Evolutionary conservation across 1,140 invertebrate species (phyloP).

Genomic region (Latrodectus geometricus): DNA sequence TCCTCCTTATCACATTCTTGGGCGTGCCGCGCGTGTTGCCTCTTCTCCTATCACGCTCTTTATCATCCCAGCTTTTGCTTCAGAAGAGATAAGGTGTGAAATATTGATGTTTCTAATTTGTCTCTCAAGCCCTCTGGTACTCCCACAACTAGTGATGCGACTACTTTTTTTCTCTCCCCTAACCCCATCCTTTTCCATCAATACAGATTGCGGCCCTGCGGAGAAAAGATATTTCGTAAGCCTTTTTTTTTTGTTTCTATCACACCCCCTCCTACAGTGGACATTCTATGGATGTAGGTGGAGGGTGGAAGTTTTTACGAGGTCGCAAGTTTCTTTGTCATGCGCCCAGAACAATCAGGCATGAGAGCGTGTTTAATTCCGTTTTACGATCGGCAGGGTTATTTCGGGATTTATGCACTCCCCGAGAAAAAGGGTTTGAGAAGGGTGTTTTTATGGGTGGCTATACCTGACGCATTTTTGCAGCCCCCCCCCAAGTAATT

Average conservation of each 20-base stretch:
- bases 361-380: slow-evolving; percentile 46
- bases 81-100: slow-evolving; percentile 46
- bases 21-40: background rate
- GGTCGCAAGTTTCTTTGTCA: slow-evolving; percentile 39
- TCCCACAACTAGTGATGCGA: background rate
- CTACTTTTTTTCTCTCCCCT: background rate
- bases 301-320: slow-evolving; percentile 33
- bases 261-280: background rate
- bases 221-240: no score
- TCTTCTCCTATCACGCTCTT: background rate
- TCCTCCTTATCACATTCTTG: background rate
- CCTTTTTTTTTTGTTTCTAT: background rate
- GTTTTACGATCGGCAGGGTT: slow-evolving; percentile 36
- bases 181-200: background rate
- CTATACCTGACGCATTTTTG: background rate
- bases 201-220: no score
- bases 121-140: slow-evolving; percentile 15
- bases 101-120: slow-evolving; percentile 57
- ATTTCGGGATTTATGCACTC: slow-evolving; percentile 31
- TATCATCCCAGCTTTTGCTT: background rate
- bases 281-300: background rate
- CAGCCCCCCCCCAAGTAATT: background rate
- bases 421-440: background rate
- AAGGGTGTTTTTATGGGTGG: background rate
- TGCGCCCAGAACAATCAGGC: slow-evolving; percentile 19